Percentiles rank a stretch among this genome's conserved stretches.
Evolutionary conservation across 2,888 invertebrate species (phyloP).

Genomic region (Cactoblastis cactorum): DNA sequence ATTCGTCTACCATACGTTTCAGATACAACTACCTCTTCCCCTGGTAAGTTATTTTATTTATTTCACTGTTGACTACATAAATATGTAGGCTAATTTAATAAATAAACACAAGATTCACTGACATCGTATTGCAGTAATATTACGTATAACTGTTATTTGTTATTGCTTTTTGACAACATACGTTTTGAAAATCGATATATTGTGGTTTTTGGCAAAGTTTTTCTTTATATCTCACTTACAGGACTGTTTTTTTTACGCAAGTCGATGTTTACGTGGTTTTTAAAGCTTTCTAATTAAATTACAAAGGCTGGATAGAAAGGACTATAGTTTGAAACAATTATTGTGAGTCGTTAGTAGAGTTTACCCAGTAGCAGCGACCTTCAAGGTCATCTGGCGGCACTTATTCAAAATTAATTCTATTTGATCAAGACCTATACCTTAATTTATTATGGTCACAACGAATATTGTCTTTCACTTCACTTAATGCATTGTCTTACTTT

Average conservation of each 20-base stretch:
- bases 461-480: too few species aligned
- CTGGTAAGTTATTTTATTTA: conserved; percentile 25
- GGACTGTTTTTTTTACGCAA: not conserved
- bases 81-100: not conserved
- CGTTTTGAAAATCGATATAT: conserved; percentile 4
- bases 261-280: not conserved
- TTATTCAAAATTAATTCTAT: not conserved
- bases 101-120: conserved; percentile 1
- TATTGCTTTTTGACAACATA: conserved; percentile 9
- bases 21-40: conserved; percentile 18
- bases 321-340: conserved; percentile 5
- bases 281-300: conserved; percentile 7
- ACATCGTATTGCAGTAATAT: conserved; percentile 11
- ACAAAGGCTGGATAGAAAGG: not conserved
- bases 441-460: too few species aligned
- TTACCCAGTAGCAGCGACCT: not conserved
- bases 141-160: conserved; percentile 13
- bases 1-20: conserved; percentile 21
- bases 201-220: not conserved
- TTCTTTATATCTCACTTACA: not conserved
- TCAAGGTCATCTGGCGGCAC: conserved; percentile 2
- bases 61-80: not conserved
- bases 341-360: not conserved
- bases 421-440: too few species aligned
- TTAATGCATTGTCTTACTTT: too few species aligned